Percentiles rank a stretch among this genome's conserved stretches.
Evolutionary conservation across 2,797 vertebrate genomes (phyloP).

Genomic region (Chloroceryle amazona): DNA sequence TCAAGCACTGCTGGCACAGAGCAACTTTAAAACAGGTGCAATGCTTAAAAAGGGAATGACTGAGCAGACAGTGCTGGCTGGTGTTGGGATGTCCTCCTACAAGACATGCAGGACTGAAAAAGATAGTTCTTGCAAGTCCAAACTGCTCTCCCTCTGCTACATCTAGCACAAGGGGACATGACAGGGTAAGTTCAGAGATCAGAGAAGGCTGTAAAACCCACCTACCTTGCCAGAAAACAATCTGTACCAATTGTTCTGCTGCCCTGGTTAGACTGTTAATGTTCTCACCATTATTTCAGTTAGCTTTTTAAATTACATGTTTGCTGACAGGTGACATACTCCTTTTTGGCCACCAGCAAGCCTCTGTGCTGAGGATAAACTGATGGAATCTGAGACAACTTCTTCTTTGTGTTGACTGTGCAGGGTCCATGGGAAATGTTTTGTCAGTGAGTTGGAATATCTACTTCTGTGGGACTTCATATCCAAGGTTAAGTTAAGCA

Average conservation of each 20-base stretch:
- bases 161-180: not conserved
- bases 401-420: not conserved
- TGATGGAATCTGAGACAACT: not conserved
- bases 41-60: constrained; percentile 47
- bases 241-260: rapidly evolving
- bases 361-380: not conserved
- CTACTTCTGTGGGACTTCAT: not conserved
- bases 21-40: not conserved
- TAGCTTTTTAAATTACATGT: not conserved
- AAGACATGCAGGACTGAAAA: not conserved
- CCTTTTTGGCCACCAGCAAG: not conserved
- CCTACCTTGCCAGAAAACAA: not conserved
- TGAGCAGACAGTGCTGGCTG: not conserved
- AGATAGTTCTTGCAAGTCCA: not conserved
- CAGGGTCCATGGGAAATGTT: not conserved
- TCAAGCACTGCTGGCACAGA: not conserved
- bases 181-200: not conserved
- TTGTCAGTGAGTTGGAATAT: not conserved
- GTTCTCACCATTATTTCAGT: not conserved
- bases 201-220: not conserved
- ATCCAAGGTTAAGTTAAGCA: not conserved
- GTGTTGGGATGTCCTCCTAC: not conserved
- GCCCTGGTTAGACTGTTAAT: not conserved
- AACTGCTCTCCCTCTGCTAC: not conserved
- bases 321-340: not conserved